A percentile compares a stretch with the other conserved stretches of the same genome.
These are phyloP conservation scores for Lepidothrix coronata DNA, from an alignment of 2,113 vertebrate species.

Conservation along the genomic window DNA sequence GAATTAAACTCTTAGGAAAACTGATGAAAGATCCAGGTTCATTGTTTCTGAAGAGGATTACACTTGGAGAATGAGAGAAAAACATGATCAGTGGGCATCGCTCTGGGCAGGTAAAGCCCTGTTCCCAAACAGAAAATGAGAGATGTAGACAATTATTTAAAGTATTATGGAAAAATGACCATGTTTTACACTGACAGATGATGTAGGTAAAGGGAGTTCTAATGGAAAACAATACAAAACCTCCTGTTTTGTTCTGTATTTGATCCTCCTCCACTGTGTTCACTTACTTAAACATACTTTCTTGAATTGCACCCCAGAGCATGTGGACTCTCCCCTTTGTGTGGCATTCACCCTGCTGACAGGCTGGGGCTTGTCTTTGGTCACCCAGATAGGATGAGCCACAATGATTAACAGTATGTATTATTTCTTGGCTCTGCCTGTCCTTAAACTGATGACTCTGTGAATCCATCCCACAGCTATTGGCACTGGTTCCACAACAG, in stretches of 20 bases:
- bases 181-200: neutral
- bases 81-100: neutral
- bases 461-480: neutral
- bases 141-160: neutral
- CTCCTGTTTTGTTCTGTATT: neutral
- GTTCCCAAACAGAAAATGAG: neutral
- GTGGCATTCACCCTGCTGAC: neutral
- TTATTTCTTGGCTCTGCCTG: neutral
- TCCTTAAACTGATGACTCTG: neutral
- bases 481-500: neutral
- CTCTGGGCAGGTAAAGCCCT: neutral
- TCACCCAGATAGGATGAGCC: neutral
- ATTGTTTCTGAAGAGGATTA: neutral
- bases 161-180: neutral
- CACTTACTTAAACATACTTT: neutral
- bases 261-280: neutral
- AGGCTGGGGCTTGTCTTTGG: neutral
- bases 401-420: neutral
- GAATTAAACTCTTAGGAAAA: neutral
- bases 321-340: neutral
- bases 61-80: neutral
- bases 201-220: neutral
- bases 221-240: neutral
- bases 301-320: neutral
- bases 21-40: neutral